Conservation (phyloP, 2,797 vertebrate species). For the Sebastes melanostomus region DNA sequence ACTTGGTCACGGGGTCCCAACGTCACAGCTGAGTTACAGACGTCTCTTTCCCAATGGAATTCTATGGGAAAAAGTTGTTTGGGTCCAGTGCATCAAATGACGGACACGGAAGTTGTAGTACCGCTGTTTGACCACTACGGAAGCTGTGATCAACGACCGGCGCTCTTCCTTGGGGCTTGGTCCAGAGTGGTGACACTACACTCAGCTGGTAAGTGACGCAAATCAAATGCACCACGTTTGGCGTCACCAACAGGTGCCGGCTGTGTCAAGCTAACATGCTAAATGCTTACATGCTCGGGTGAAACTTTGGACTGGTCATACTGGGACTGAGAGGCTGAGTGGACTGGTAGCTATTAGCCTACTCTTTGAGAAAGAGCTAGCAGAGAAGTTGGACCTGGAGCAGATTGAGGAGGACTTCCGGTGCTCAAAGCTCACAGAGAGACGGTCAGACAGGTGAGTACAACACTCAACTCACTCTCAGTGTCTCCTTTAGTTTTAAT, state of each 20-base stretch:
- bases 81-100: no score
- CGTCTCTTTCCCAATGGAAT: no score
- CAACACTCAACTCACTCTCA: neutral
- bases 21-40: no score
- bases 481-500: neutral
- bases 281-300: neutral
- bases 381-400: neutral
- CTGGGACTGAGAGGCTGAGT: neutral
- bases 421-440: neutral
- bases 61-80: no score
- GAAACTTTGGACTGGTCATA: neutral
- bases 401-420: neutral
- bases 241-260: no score
- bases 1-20: no score
- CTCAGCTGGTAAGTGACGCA: no score
- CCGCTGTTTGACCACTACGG: no score
- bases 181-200: no score
- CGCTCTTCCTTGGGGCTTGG: no score
- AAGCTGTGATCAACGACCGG: no score
- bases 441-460: neutral
- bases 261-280: neutral
- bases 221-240: neutral
- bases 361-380: neutral
- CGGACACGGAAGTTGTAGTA: no score
- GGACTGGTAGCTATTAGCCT: neutral